Percentiles rank a stretch among this genome's conserved stretches.
phyloP scores from a whole-genome alignment of 1,140 invertebrate genomes.

The Penaeus chinensis region DNA sequence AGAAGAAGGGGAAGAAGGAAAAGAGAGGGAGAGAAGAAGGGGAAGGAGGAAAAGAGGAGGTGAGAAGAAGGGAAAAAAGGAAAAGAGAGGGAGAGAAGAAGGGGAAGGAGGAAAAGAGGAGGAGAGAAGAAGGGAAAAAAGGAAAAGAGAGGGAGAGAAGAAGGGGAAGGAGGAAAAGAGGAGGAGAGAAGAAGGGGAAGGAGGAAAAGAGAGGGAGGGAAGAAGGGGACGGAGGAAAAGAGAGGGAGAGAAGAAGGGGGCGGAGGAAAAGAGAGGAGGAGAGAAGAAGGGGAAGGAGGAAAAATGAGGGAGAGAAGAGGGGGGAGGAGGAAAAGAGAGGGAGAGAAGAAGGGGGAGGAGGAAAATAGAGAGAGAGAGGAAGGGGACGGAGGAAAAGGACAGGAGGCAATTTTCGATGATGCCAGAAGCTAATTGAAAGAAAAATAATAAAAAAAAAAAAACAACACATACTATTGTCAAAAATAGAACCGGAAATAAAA shows the following conservation, averaged over 20 bases:
- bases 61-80: background rate
- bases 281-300: background rate
- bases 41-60: background rate
- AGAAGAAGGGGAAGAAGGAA: background rate
- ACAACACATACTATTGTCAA: background rate
- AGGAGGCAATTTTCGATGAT: background rate
- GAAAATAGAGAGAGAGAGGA: background rate
- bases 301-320: background rate
- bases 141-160: background rate
- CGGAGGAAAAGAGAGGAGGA: background rate
- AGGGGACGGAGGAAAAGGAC: background rate
- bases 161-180: background rate
- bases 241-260: background rate
- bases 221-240: background rate
- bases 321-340: background rate
- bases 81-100: background rate
- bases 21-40: too few species aligned
- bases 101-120: background rate
- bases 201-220: background rate
- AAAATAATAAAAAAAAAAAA: background rate
- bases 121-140: background rate
- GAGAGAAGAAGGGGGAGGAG: background rate
- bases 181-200: background rate
- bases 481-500: background rate
- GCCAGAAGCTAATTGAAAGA: background rate